Conservation (phyloP, 2,113 vertebrate genomes). For the Quiscalus mexicanus region DNA sequence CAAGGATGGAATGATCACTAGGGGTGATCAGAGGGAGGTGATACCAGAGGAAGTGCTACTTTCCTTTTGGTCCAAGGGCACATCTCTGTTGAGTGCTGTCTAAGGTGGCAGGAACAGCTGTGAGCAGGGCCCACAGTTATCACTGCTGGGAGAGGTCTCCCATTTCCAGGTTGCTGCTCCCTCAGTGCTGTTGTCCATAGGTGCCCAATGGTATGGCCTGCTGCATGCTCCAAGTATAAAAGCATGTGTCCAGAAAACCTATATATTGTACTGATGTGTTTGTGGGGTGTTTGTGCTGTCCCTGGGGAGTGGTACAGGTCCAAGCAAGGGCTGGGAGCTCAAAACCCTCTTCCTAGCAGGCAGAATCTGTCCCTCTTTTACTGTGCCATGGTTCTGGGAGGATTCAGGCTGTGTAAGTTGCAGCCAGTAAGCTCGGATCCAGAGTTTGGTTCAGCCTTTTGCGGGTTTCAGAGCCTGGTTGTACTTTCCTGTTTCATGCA, state of each 20-base stretch:
- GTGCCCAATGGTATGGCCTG: neutral
- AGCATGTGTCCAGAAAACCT: neutral
- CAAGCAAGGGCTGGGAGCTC: neutral
- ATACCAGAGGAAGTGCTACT: neutral
- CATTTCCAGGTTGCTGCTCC: neutral
- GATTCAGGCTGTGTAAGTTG: neutral
- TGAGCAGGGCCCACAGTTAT: neutral
- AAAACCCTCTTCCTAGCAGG: neutral
- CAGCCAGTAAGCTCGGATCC: no score
- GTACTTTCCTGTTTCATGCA: neutral
- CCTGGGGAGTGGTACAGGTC: neutral
- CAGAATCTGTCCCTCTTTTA: neutral
- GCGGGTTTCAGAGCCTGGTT: neutral
- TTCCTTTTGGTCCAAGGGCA: neutral
- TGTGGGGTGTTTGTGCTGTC: neutral
- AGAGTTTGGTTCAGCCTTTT: neutral
- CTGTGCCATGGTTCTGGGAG: neutral
- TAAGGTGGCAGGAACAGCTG: neutral
- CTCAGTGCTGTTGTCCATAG: neutral
- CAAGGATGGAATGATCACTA: neutral
- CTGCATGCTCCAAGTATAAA: neutral
- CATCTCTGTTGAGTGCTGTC: neutral
- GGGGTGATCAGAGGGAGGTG: neutral
- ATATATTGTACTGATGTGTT: neutral
- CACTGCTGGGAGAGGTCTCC: rapidly evolving